Base-by-base conservation (phyloP, 2,888 invertebrate genomes). In the Drosophila subquinaria region DNA sequence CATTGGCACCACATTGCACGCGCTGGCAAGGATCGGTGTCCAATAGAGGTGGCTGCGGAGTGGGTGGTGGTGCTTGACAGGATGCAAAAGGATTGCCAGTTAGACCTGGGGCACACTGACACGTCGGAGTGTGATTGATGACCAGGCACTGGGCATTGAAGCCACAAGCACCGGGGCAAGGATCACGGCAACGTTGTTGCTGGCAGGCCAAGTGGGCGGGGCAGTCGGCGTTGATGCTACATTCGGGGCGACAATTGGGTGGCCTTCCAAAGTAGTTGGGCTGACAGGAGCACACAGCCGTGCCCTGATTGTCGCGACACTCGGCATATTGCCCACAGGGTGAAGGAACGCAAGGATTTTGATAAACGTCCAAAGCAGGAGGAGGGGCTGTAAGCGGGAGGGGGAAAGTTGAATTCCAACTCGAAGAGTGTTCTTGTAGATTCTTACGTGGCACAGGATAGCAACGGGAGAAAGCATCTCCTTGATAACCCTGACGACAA, bases 391-490 rank as follows among this genome's bases (percentile, higher is more conserved):
- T 63, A 72, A 60, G 36, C 51, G 35, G 51, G 17, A 43, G 42
- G n/a, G 6, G 35, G 15, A 33, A 9, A 23, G 36, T 13, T 38
- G 11, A 33, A 50, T 20, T 6, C 17, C 13, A 40, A 45, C 11
- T 27, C 10, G 45, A 17, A 5, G 13, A 0, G 30, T 15, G 9
- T 3, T 17, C 2, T 13, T 27, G 13, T 4, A 38, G 17, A 10
- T 51, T 65, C 93, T 93, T 93, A 92, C 93, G 90, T 77, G 92
- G 92, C 66, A 93, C 91, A 48, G 94, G 92, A 75, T 93, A 93
- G 83, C 95, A 95, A 82, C 94, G 93, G 0, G 94, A 94, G 89
- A 97, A 96, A 50, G 97, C 96, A 93, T 97, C 96, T 76, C 97
- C 96, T 81, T 95, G 95, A 86, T 94, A 96, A 43, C 95, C 95